Evolutionary conservation across 2,888 invertebrate species (phyloP).

Genomic region (Latrodectus elegans): DNA sequence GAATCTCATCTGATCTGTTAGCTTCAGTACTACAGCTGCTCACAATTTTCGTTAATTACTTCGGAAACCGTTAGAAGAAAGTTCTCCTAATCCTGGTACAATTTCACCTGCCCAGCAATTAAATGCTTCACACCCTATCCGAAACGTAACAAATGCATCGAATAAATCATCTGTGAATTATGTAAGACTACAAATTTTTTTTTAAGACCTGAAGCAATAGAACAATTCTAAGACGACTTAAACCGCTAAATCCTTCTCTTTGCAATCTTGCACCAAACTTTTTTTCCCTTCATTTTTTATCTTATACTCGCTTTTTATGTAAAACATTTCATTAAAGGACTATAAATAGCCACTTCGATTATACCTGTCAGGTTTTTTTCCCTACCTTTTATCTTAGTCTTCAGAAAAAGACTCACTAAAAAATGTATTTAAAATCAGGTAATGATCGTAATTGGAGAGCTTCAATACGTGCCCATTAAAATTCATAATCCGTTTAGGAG

Average conservation of each 20-base stretch:
- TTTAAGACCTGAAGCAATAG: background rate
- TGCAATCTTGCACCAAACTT: too few relatives aligned
- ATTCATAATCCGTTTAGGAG: conserved; percentile 66
- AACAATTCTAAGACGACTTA: background rate
- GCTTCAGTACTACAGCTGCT: background rate
- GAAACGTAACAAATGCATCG: background rate
- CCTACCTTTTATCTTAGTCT: background rate
- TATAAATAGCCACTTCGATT: conserved; percentile 52
- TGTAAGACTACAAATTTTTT: background rate
- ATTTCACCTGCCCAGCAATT: conserved; percentile 5
- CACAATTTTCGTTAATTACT: background rate
- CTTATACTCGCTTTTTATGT: background rate
- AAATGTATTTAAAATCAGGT: conserved; percentile 58
- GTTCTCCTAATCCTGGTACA: background rate
- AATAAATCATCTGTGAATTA: conserved; percentile 5
- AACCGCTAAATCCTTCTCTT: background rate
- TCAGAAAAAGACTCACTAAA: conserved; percentile 22
- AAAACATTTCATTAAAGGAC: conserved; percentile 39
- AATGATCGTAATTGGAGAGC: conserved; percentile 61
- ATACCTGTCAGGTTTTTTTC: conserved; percentile 7
- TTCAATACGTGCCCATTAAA: conserved; percentile 64
- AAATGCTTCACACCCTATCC: conserved; percentile 1
- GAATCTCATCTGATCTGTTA: too few relatives aligned
- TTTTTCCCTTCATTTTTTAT: background rate
- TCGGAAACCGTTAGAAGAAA: background rate